These are phyloP conservation scores for Eucriotettix oculatus DNA, from an alignment of 2,888 invertebrate genomes.

Conservation along the genomic window DNA sequence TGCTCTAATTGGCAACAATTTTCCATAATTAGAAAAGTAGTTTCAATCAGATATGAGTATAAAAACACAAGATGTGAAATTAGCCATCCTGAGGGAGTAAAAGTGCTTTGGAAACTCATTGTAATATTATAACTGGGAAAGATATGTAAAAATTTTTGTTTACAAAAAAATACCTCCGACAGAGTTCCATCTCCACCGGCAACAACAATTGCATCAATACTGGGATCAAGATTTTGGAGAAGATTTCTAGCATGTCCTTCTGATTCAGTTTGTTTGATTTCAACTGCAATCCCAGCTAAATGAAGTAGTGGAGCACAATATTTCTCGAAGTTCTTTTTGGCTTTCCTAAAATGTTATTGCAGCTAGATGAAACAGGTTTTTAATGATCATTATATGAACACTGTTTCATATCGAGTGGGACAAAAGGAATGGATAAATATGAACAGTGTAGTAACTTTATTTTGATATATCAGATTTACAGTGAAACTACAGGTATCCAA, in stretches of 20 bases:
- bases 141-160: background rate
- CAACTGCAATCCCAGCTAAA: conserved; percentile 68
- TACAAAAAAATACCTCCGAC: conserved; percentile 46
- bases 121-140: too few species aligned
- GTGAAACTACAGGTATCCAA: too few species aligned
- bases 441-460: too few species aligned
- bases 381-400: conserved; percentile 1
- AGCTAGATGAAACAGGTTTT: background rate
- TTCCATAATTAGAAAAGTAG: too few species aligned
- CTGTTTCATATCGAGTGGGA: background rate
- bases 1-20: too few species aligned
- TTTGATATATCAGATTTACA: too few species aligned
- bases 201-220: conserved; percentile 72
- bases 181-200: conserved; percentile 93
- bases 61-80: too few species aligned
- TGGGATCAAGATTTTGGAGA: conserved; percentile 53
- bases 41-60: too few species aligned
- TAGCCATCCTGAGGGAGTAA: too few species aligned
- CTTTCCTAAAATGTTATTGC: conserved; percentile 28
- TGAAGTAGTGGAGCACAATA: conserved; percentile 88
- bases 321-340: conserved; percentile 54
- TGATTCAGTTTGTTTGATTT: conserved; percentile 62
- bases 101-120: too few species aligned
- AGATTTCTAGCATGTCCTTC: conserved; percentile 77
- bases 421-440: background rate